Evolutionary conservation across 1,140 invertebrate species (phyloP).

Genomic region (Ephestia elutella): DNA sequence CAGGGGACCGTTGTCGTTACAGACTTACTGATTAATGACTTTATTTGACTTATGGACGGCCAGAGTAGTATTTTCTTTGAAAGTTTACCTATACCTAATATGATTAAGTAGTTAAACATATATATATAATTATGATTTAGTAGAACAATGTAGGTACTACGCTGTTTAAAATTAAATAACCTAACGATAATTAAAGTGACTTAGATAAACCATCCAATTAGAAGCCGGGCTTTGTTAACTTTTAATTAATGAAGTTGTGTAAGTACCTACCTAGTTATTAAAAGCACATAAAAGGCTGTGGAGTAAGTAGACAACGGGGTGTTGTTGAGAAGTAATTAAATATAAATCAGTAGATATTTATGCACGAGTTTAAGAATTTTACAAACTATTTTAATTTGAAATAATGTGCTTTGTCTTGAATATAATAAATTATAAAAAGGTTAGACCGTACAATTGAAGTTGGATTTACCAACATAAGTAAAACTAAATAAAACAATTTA

Average conservation of each 20-base stretch:
- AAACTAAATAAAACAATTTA: too few relatives aligned
- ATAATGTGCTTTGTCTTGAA: too few relatives aligned
- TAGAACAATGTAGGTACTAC: neutral
- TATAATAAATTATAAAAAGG: too few relatives aligned
- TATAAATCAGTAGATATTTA: neutral
- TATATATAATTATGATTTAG: too few relatives aligned
- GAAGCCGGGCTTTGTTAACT: slow-evolving; percentile 37
- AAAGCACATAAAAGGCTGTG: neutral
- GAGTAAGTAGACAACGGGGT: neutral
- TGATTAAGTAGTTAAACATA: too few relatives aligned
- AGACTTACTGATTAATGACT: slow-evolving; percentile 14
- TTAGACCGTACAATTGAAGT: too few relatives aligned
- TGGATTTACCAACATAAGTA: too few relatives aligned
- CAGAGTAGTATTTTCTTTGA: neutral
- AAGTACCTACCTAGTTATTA: slow-evolving; percentile 10
- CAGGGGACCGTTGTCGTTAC: slow-evolving; percentile 9
- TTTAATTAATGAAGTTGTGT: slow-evolving; percentile 41
- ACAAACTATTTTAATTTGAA: too few relatives aligned
- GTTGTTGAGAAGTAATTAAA: neutral
- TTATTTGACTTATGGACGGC: slow-evolving; percentile 10
- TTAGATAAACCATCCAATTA: slow-evolving; percentile 41
- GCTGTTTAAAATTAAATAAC: too few relatives aligned
- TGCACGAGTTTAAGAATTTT: neutral
- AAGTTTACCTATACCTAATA: neutral
- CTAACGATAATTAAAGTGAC: neutral